Base-by-base conservation (phyloP, 1,140 invertebrate genomes). In the Tenebrio molitor region DNA sequence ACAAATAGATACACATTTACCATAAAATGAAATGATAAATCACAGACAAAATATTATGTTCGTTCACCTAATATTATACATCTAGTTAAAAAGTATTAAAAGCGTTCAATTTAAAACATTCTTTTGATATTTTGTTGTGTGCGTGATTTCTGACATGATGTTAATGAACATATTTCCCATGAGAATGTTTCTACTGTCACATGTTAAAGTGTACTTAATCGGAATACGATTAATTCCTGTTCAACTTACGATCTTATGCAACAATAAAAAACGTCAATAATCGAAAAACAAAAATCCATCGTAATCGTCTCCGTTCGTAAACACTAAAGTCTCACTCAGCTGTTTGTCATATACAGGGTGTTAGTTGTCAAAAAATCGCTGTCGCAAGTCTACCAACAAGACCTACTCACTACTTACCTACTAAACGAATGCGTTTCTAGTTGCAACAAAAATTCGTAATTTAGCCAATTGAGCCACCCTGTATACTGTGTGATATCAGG, bases 1-100 rank as follows among this genome's bases (percentile, higher is more conserved):
- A 73, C 65, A 44, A 63, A 63, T 68, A 73, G 66, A 67, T 73
- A 73, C 71, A 69, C 46, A 29, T 69, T 69, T 69, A 73, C 41
- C 36, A 53, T 69, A 69, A 69, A 69, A 73, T 69, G 25, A 69
- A 73, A 53, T 69, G 66, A 69, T 72, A 73, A 73, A 68, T 73
- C 71, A 73, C 71, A 73, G 71, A 73, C 58, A 73, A 69, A 69
- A 73, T 73, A 62, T 69, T 62, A 68, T 69, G 65, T 23, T 42
- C n/a, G 12, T 41, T 41, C 34, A 39, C 39, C 16, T 65, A 65
- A 41, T 72, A 53, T 72, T 72, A 53, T 64, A 72, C 29, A 44
- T 41, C 42, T 72, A 42, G 64, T 69, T 39, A 41, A 16, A 65
- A 71, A 44, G 41, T 71, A 62, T 42, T 71, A 44, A 71, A 71